Conservation (phyloP, 2,888 invertebrate species). For the Phorcus lineatus region DNA sequence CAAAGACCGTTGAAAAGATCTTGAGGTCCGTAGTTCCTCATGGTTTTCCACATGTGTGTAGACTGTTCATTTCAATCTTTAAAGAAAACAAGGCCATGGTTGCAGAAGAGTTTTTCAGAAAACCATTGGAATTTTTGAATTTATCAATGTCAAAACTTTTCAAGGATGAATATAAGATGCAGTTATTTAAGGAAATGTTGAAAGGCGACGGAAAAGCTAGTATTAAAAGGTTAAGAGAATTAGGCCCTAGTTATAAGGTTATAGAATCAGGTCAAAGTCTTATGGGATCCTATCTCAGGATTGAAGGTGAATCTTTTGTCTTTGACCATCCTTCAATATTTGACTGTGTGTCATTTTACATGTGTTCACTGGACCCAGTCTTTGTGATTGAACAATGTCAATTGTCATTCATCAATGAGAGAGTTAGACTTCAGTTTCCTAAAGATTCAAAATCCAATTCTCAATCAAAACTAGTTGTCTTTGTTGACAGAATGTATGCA, state of each 20-base stretch:
- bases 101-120: background rate
- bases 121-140: background rate
- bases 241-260: background rate
- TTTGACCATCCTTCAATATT: conserved; percentile 2
- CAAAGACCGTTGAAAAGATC: background rate
- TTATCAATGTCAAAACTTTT: background rate
- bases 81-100: background rate
- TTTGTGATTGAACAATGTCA: background rate
- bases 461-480: background rate
- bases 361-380: background rate
- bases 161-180: background rate
- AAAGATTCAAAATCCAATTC: background rate
- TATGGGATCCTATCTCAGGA: background rate
- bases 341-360: background rate
- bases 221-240: background rate
- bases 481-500: background rate
- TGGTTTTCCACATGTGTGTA: background rate
- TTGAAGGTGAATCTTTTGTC: background rate
- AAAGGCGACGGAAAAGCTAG: background rate
- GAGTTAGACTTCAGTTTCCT: background rate
- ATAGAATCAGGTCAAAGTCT: background rate
- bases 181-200: background rate
- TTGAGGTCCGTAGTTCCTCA: background rate
- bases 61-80: background rate
- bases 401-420: background rate